phyloP scores from a whole-genome alignment of 1,140 invertebrate genomes.

The Heliconius congener region DNA sequence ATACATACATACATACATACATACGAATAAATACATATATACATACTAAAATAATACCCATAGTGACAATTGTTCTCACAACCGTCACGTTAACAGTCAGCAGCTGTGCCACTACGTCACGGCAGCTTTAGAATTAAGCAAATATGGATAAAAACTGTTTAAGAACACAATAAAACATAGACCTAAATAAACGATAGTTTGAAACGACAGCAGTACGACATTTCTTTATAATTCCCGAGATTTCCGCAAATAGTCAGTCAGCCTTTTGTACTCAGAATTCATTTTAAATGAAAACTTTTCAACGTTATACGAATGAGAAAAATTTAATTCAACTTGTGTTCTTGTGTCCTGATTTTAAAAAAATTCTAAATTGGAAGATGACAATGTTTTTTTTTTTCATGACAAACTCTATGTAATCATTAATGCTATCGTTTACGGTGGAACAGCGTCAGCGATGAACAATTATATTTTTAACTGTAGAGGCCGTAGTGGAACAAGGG shows the following conservation, averaged over 20 bases:
- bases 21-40: too few species aligned
- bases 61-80: too few species aligned
- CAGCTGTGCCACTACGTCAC: background rate
- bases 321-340: background rate
- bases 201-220: slow-evolving; percentile 15
- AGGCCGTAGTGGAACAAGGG: too few species aligned
- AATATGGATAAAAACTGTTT: slow-evolving; percentile 1
- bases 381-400: background rate
- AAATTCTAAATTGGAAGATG: background rate
- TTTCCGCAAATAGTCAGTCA: slow-evolving; percentile 21
- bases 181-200: slow-evolving; percentile 25
- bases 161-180: slow-evolving; percentile 19
- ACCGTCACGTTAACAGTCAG: too few species aligned
- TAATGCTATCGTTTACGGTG: too few species aligned
- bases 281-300: slow-evolving; percentile 29
- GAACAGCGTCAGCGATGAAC: too few species aligned
- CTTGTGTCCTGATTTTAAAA: slow-evolving; percentile 1
- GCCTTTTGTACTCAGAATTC: slow-evolving; percentile 30
- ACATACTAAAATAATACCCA: too few species aligned
- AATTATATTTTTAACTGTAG: too few species aligned
- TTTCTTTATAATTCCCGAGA: slow-evolving; percentile 28
- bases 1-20: too few species aligned
- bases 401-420: too few species aligned
- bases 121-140: background rate
- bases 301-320: slow-evolving; percentile 13